A percentile compares a stretch with the other conserved stretches of the same genome.
Conservation (phyloP, 2,113 vertebrate species). For the Zosterops lateralis region DNA sequence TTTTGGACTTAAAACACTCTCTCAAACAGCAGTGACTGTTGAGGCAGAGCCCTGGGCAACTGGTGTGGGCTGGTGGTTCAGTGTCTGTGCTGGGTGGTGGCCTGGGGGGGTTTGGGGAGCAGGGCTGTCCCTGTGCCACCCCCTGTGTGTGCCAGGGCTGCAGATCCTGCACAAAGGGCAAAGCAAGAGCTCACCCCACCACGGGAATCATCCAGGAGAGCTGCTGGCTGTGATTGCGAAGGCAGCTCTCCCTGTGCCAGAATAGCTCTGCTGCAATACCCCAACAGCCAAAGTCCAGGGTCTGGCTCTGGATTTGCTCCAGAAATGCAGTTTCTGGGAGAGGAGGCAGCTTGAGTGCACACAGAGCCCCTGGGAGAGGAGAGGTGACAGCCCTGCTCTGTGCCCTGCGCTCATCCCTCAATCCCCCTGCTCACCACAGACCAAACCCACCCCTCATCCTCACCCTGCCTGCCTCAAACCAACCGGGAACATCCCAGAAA, state of each 20-base stretch:
- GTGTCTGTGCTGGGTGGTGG: background rate
- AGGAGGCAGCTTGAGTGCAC: background rate
- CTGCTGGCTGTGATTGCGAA: background rate
- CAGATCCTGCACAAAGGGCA: background rate
- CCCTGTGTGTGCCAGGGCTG: background rate
- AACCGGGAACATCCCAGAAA: background rate
- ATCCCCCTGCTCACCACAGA: background rate
- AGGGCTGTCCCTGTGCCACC: background rate
- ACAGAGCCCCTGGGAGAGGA: background rate
- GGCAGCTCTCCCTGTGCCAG: background rate
- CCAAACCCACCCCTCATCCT: background rate
- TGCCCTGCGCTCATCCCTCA: background rate
- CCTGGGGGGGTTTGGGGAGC: background rate
- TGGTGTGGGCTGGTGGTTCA: background rate
- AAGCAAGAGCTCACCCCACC: background rate
- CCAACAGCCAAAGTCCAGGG: background rate
- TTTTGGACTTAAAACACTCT: background rate
- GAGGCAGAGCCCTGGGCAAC: background rate
- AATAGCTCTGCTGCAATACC: background rate
- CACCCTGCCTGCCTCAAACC: background rate
- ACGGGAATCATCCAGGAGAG: background rate
- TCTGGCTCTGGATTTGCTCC: background rate
- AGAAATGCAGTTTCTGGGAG: background rate
- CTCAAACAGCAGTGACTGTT: accelerated
- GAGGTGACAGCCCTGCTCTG: background rate